These are phyloP conservation scores for Anniella stebbinsi DNA, from an alignment of 2,797 vertebrate genomes.

Conservation along the genomic window DNA sequence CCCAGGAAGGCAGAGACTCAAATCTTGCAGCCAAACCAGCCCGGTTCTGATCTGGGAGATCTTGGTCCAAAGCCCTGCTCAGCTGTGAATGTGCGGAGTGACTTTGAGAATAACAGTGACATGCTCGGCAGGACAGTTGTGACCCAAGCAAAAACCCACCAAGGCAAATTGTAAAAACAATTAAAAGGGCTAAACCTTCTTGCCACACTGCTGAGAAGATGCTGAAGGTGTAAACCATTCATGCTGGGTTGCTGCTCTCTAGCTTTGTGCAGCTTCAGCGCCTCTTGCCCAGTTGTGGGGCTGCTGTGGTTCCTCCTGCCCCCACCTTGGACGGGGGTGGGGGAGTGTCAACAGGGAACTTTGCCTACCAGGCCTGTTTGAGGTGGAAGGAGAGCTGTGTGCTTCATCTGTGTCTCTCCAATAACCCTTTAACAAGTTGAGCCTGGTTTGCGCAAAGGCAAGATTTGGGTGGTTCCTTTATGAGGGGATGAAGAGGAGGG, in stretches of 20 bases:
- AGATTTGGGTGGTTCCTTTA: background rate
- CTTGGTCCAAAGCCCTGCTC: background rate
- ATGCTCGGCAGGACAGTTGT: too few species aligned
- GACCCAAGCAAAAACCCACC: too few species aligned
- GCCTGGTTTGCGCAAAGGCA: conserved; percentile 5
- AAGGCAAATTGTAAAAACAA: background rate
- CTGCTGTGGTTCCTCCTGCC: background rate
- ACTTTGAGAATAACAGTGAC: background rate
- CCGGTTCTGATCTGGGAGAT: background rate
- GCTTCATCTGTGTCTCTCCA: background rate
- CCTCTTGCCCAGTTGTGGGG: background rate
- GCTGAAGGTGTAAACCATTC: background rate
- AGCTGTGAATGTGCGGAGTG: background rate
- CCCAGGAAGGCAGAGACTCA: background rate
- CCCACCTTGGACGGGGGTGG: background rate
- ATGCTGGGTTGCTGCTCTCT: too few species aligned
- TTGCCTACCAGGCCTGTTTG: background rate
- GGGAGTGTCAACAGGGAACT: background rate
- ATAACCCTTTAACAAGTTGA: background rate
- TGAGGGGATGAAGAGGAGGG: background rate
- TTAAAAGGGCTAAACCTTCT: background rate
- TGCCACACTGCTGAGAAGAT: too few species aligned
- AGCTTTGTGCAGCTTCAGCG: background rate
- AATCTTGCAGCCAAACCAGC: background rate
- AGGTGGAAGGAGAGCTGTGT: background rate